A percentile compares a stretch with the other conserved stretches of the same genome.
Conservation (phyloP, 35 echinoderm and acorn worm species). For the Amphiura filiformis region DNA sequence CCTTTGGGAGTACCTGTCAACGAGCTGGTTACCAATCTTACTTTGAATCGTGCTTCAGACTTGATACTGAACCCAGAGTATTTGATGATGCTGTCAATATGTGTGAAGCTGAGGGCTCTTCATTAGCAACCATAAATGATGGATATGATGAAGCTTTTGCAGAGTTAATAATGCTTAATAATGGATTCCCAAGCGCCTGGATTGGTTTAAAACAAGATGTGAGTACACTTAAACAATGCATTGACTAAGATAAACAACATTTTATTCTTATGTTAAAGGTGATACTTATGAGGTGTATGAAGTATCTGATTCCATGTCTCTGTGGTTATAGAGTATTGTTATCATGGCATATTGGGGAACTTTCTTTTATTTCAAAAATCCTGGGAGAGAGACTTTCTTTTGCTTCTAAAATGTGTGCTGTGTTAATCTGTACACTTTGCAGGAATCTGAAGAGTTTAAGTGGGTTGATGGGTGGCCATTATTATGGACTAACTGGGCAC, state of each 20-base stretch:
- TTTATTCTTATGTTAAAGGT: too few species aligned
- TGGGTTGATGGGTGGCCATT: slow-evolving; percentile 84
- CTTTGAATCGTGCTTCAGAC: neutral
- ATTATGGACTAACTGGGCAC: slow-evolving; percentile 64
- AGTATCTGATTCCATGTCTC: too few species aligned
- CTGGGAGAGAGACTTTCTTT: too few species aligned
- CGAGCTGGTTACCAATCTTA: neutral
- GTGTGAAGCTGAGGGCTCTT: neutral
- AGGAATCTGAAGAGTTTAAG: too few species aligned
- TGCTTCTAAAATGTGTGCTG: too few species aligned
- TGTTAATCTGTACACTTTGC: too few species aligned
- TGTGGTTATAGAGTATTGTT: too few species aligned
- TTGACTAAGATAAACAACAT: too few species aligned
- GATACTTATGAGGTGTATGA: too few species aligned
- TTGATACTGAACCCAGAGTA: neutral
- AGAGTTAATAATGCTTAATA: slow-evolving; percentile 29
- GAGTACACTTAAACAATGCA: too few species aligned
- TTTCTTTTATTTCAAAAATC: too few species aligned
- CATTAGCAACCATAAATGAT: slow-evolving; percentile 29
- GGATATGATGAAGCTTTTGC: slow-evolving; percentile 20
- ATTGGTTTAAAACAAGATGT: slow-evolving; percentile 37
- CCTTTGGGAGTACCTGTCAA: neutral
- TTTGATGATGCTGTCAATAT: neutral
- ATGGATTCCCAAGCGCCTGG: slow-evolving; percentile 26
- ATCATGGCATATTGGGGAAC: too few species aligned